Conservation (phyloP, 2,113 vertebrate genomes). For the Pelecanus crispus region DNA sequence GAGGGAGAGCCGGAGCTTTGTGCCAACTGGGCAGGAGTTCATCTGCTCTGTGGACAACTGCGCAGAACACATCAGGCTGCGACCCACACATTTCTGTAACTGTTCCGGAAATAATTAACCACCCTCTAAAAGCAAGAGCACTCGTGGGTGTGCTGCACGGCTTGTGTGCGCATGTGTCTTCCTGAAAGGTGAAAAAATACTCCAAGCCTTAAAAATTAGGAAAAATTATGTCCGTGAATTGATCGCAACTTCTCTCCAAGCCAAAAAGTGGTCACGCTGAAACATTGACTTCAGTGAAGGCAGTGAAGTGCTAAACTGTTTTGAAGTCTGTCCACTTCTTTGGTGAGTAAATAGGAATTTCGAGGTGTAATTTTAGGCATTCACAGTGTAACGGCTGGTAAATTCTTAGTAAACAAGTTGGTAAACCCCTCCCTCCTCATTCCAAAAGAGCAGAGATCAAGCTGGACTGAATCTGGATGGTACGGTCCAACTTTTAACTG, state of each 20-base stretch:
- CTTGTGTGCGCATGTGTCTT: accelerated
- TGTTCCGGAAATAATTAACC: neutral
- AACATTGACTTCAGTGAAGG: neutral
- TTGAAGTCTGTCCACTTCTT: neutral
- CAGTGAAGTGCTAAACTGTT: neutral
- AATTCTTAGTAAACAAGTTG: neutral
- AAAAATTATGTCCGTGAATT: accelerated
- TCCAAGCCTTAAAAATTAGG: neutral
- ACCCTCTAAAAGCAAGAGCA: neutral
- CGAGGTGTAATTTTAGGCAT: neutral
- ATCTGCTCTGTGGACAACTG: accelerated
- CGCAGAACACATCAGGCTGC: neutral
- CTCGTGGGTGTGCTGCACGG: neutral
- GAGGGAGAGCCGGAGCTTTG: neutral
- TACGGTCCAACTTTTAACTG: neutral
- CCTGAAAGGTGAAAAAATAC: neutral
- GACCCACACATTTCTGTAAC: neutral
- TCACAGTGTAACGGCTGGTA: too few relatives aligned
- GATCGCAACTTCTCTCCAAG: accelerated
- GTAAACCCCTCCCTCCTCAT: neutral
- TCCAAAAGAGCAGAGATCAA: neutral
- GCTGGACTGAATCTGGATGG: neutral
- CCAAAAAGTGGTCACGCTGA: accelerated
- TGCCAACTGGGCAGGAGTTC: neutral
- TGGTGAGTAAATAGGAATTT: neutral